Evolutionary conservation across 2,888 invertebrate species (phyloP), one percentile per base, ranked within the genome.

Genomic region (Chrysotoxum bicinctum): DNA sequence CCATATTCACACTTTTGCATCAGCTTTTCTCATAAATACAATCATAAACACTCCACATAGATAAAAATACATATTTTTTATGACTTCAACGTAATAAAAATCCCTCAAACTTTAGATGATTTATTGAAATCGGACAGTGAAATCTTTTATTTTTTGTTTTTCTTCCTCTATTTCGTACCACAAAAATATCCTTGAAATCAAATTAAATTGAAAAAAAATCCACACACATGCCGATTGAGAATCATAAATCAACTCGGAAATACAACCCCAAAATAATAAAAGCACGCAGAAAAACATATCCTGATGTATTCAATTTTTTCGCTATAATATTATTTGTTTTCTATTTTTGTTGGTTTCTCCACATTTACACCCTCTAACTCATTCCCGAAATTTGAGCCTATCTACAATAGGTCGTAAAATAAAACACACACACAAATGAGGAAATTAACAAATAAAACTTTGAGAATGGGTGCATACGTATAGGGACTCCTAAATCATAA

Each of bases 91-190:
- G 40, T 52, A 64, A 85, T 79, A 80, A 80, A 75, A 70, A 75
- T 50, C 69, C 40, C 62, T 37, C 43, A 58, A 76, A 66, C 58
- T 75, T 75, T 60, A 43, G 37, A 70, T 84, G 83, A 84, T 84
- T 84, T 84, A 84, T 84, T 79, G 83, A 75, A 70, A 84, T 79
- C 75, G 83, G 83, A 84, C 83, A 79, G 52, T 58, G 70, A 75
- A 79, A 84, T 84, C 83, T 79, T 79, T 64, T 66, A 35, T 48
- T 68, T 58, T 50, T 50, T 50, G 43, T 50, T 21, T 6, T 50
- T 14, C 8, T 26, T 26, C 8, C 48, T 50, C 48, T 45, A 45
- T 7, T 64, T 45, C n/a, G 30, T 19, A 64, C 64, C 45, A 64
- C 64, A 64, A 64, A 45, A 64, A 45, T 73, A 78, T 79, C 66